These are phyloP conservation scores for Scleropages formosus DNA, from an alignment of 2,797 vertebrate species.

Conservation along the genomic window DNA sequence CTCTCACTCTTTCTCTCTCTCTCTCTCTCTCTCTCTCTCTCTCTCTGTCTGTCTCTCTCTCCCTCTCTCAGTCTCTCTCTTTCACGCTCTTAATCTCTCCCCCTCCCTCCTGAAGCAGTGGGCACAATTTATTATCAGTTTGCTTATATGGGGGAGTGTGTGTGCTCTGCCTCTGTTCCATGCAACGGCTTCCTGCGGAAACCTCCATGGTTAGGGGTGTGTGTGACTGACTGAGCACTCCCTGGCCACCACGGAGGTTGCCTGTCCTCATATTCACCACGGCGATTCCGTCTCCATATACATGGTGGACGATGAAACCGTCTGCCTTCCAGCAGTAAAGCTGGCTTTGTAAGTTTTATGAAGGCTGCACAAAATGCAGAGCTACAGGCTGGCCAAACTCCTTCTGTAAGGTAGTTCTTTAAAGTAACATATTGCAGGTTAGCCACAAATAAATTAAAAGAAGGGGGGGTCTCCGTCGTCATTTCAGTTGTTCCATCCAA, in stretches of 20 bases:
- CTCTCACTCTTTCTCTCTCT: constrained; percentile 4
- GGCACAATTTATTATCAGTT: constrained; percentile 38
- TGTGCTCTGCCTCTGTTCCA: constrained; percentile 33
- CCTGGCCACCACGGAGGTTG: neutral
- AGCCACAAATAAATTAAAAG: no score
- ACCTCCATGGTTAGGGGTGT: constrained; percentile 1
- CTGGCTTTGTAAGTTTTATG: neutral
- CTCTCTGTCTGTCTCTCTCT: constrained; percentile 27
- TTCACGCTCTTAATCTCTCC: constrained; percentile 20
- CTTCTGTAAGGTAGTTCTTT: neutral
- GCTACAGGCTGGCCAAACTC: neutral
- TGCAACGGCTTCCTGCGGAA: constrained; percentile 34
- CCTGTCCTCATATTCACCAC: neutral
- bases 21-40: constrained; percentile 29
- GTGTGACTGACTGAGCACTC: neutral
- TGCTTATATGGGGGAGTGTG: constrained; percentile 33
- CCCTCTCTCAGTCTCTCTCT: constrained; percentile 23
- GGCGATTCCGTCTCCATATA: neutral
- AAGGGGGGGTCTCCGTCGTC: no score
- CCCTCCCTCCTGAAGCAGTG: constrained; percentile 26
- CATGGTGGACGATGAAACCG: neutral
- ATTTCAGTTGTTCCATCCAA: no score
- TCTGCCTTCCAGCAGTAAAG: neutral
- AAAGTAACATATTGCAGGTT: no score
- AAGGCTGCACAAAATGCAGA: neutral